Percentiles rank a stretch among this genome's conserved stretches.
These are phyloP conservation scores for Pluvianellus socialis DNA, from an alignment of 2,113 vertebrate species.

Conservation along the genomic window DNA sequence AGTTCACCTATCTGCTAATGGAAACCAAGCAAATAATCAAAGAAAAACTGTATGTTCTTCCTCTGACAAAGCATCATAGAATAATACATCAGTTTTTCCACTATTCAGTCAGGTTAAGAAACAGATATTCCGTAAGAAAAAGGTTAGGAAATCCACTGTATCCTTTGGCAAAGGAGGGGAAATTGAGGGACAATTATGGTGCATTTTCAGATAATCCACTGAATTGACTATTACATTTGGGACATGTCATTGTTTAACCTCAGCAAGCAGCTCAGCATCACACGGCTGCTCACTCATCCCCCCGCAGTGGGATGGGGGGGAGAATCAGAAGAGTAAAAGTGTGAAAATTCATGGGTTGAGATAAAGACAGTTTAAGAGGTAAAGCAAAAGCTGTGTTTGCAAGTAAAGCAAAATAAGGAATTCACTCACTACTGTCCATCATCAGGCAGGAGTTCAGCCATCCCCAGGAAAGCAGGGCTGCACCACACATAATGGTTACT, in stretches of 20 bases:
- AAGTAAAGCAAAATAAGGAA: neutral
- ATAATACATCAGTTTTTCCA: neutral
- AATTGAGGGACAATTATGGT: neutral
- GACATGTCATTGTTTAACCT: neutral
- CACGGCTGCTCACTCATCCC: neutral
- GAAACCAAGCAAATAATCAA: neutral
- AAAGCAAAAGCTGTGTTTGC: neutral
- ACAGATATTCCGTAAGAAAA: neutral
- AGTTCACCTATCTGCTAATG: neutral
- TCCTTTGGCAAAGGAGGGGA: neutral
- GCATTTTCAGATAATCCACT: neutral
- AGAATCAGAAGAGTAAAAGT: neutral
- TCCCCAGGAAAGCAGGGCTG: neutral
- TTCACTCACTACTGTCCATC: neutral
- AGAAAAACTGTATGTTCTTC: neutral
- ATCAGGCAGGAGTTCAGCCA: neutral
- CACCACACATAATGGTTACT: rapidly evolving
- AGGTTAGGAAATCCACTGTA: neutral
- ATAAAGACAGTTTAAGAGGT: neutral
- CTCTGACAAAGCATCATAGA: neutral
- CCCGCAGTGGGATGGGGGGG: neutral
- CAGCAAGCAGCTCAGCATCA: neutral
- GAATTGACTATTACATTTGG: neutral
- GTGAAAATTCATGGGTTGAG: neutral
- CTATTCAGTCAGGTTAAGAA: neutral